Evolutionary conservation across 1,140 invertebrate species (phyloP), one percentile per base, ranked within the genome.

Genomic region (Pogonomyrmex barbatus): DNA sequence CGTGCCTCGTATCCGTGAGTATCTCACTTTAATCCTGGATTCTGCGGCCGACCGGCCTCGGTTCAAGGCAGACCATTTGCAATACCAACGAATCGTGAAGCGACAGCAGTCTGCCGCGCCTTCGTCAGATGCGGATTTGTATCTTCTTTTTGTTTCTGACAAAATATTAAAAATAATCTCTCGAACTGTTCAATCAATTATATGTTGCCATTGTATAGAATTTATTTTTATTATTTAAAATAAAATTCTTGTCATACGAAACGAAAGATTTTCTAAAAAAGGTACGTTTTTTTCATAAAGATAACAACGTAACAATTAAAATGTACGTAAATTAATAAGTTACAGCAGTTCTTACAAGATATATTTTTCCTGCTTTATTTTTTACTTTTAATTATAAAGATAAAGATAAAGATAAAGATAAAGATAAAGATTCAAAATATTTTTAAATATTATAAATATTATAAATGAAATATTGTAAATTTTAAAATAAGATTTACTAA

Each of bases 41-140:
- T 70, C 79, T 60, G 81, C 71, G 76, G 52, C 0, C 56, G 50
- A 52, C 36, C 62, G 47, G 17, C 24, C n/a, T 24, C 52, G 67
- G 88, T 88, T 90, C 81, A 78, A 90, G 85, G 89, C 73, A 76
- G 54, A 67, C 68, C 88, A 63, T 79, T 56, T 12, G 2, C 24
- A 54, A 60, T 54, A 24, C 42, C 30, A 52, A 82, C 17, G 54
- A 42, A 50, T 47, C 68, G 39, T 50, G 62, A 87, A 77, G 63
- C n/a, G 54, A 39, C 33, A 82, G 24, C 39, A 45, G 33, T 63
- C 45, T 3, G 68, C 47, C 65, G 24, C 10, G 30, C 45, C 6
- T 83, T 50, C 12, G 39, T 39, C 8, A 73, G 42, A 50, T 33
- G 10, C 36, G 42, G 30, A 60, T 82, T 54, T 12, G 24, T 17